These are phyloP conservation scores for Phymanthus crucifer DNA, from an alignment of 92 coral and sea anemone genomes.

Conservation along the genomic window DNA sequence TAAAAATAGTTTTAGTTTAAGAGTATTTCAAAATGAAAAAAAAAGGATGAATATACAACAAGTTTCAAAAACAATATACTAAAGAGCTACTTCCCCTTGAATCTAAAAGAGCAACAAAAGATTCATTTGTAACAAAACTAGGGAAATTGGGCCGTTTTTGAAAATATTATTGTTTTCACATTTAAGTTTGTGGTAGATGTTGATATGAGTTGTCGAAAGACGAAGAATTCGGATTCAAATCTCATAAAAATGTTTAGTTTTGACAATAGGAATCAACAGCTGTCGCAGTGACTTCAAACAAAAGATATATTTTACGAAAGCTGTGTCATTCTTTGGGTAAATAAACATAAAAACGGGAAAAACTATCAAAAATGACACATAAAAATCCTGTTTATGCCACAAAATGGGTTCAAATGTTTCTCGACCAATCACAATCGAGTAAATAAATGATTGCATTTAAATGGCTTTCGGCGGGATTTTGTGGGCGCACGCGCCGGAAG, in stretches of 20 bases:
- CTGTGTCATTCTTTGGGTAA: neutral
- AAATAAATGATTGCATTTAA: constrained; percentile 1
- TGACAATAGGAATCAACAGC: neutral
- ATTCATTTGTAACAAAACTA: neutral
- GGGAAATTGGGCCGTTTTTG: neutral
- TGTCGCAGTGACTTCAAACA: neutral
- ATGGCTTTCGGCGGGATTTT: constrained; percentile 14
- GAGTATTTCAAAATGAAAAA: no score
- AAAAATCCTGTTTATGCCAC: neutral
- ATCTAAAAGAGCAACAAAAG: neutral
- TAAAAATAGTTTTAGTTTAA: neutral
- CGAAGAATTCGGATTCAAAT: neutral
- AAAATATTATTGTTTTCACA: neutral
- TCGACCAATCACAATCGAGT: neutral
- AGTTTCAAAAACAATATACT: neutral
- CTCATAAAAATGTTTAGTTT: neutral
- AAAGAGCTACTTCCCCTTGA: neutral
- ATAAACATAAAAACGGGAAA: neutral
- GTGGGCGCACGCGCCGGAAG: constrained; percentile 7
- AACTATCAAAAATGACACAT: neutral
- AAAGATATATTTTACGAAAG: neutral
- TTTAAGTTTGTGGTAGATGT: neutral
- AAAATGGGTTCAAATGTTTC: neutral
- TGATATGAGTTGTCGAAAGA: neutral
- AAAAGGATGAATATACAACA: no score